Conservation (phyloP, 2,113 vertebrate genomes). For the Phainopepla nitens region DNA sequence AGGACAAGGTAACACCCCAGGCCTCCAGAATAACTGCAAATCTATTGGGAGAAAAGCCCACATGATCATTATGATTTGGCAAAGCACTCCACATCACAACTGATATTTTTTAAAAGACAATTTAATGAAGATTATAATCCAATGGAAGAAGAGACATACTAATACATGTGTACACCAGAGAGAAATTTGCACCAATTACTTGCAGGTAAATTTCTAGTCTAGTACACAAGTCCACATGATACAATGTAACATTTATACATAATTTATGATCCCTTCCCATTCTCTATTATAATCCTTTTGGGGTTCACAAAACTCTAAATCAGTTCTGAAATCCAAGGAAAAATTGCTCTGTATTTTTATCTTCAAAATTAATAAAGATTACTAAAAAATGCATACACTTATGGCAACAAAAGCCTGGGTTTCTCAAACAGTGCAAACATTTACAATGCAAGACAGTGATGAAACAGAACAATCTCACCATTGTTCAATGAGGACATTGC, state of each 20-base stretch:
- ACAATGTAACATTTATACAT: neutral
- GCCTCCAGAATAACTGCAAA: neutral
- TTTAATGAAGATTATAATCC: neutral
- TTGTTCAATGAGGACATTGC: constrained; percentile 5
- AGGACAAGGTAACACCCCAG: neutral
- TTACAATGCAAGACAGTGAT: neutral
- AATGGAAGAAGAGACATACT: neutral
- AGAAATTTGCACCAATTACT: neutral
- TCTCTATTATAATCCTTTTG: neutral
- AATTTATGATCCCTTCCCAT: neutral
- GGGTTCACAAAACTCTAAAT: neutral
- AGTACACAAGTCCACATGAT: neutral
- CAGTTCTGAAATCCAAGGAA: neutral
- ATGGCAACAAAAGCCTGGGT: neutral
- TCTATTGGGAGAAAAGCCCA: neutral
- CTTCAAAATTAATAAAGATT: neutral
- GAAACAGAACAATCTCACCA: neutral
- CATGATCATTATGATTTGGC: neutral
- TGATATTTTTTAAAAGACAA: neutral
- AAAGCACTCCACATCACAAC: neutral
- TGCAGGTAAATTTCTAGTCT: neutral
- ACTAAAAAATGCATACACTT: neutral
- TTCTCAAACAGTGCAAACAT: constrained; percentile 2
- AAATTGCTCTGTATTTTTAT: neutral
- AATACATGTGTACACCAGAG: neutral